Evolutionary conservation across 2,113 vertebrate genomes (phyloP).

Genomic region (Diadophis punctatus): DNA sequence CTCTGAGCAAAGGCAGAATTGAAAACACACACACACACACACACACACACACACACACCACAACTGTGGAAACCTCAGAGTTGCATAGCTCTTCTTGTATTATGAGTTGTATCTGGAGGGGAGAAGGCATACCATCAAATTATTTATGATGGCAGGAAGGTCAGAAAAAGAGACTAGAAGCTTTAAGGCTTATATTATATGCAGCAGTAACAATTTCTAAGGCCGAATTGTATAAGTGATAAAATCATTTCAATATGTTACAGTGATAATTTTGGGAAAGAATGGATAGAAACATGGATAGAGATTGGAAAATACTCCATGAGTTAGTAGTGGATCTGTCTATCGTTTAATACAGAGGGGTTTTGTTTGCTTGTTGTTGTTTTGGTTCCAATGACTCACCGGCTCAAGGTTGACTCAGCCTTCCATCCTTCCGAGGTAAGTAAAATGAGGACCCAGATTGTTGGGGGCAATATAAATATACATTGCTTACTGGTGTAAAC

Average conservation of each 20-base stretch:
- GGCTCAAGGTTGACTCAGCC: too few relatives aligned
- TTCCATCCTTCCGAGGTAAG: too few relatives aligned
- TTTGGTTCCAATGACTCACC: neutral
- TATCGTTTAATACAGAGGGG: neutral
- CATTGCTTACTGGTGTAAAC: too few relatives aligned
- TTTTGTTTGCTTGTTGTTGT: neutral
- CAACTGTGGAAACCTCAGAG: slow-evolving; percentile 15
- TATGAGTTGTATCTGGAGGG: neutral
- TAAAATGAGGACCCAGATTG: too few relatives aligned
- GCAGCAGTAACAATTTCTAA: neutral
- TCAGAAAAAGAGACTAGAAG: neutral
- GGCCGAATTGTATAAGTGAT: neutral
- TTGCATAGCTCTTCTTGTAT: neutral
- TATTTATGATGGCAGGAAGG: neutral
- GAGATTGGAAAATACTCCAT: neutral
- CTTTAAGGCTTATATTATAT: neutral
- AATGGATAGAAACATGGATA: neutral
- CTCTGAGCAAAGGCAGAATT: neutral
- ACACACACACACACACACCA: neutral
- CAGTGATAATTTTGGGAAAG: neutral
- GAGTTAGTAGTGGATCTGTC: neutral
- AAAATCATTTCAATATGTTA: neutral
- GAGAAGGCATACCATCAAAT: neutral
- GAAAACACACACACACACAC: neutral
- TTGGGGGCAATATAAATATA: too few relatives aligned